A percentile compares a stretch with the other conserved stretches of the same genome.
phyloP scores from a whole-genome alignment of 2,888 invertebrate genomes.

The Drosophila gaucha region DNA sequence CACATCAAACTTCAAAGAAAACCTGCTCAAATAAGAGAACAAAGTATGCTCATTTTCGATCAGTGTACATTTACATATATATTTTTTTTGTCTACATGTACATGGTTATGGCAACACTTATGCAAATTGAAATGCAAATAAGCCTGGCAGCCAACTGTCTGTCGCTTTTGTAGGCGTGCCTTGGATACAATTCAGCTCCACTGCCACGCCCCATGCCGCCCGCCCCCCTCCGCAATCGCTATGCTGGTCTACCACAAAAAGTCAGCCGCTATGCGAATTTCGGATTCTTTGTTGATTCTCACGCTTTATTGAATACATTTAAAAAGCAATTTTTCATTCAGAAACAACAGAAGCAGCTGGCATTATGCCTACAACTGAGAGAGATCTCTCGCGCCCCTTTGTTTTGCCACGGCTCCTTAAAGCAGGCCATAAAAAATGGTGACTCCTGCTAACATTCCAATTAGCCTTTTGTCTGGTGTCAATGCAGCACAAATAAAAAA shows the following conservation, averaged over 20 bases:
- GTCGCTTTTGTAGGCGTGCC: conserved; percentile 4
- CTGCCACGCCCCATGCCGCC: background rate
- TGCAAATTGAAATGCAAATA: conserved; percentile 80
- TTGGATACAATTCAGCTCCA: conserved; percentile 2
- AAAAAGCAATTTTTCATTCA: conserved; percentile 77
- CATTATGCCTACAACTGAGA: conserved; percentile 21
- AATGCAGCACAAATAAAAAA: conserved; percentile 54
- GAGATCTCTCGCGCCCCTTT: conserved; percentile 14
- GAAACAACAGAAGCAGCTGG: conserved; percentile 7
- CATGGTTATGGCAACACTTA: conserved; percentile 64
- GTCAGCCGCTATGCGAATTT: conserved; percentile 31
- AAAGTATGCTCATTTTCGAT: background rate
- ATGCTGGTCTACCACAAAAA: conserved; percentile 17
- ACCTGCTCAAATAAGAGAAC: background rate
- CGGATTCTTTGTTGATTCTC: conserved; percentile 46
- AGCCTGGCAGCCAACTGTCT: conserved; percentile 47
- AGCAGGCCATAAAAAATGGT: conserved; percentile 36
- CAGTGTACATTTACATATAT: conserved; percentile 8
- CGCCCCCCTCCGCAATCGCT: background rate
- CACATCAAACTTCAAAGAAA: too few species aligned
- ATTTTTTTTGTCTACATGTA: conserved; percentile 14
- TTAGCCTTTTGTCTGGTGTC: conserved; percentile 75
- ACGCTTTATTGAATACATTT: conserved; percentile 80
- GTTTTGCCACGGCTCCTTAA: conserved; percentile 17
- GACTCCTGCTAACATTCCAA: conserved; percentile 69